These are phyloP conservation scores for Chymomyza fuscimana DNA, from an alignment of 2,888 invertebrate species.

Conservation along the genomic window DNA sequence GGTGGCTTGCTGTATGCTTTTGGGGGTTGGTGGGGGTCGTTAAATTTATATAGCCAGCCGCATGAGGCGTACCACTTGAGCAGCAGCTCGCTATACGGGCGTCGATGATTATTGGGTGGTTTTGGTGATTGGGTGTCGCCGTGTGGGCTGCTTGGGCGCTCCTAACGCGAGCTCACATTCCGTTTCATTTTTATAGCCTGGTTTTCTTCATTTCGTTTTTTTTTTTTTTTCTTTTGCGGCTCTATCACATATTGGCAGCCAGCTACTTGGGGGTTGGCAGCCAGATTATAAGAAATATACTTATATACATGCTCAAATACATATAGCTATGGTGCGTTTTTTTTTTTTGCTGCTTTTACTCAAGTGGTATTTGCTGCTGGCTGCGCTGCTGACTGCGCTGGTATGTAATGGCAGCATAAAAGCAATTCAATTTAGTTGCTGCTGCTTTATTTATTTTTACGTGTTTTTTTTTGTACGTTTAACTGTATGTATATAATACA, in stretches of 20 bases:
- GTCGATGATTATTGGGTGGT: constrained; percentile 60
- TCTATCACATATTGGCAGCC: constrained; percentile 7
- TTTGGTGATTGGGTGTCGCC: constrained; percentile 20
- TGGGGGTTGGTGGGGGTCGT: constrained; percentile 20
- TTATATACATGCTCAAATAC: neutral
- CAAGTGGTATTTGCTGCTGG: constrained; percentile 9
- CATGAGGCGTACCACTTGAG: neutral
- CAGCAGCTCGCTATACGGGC: constrained; percentile 20
- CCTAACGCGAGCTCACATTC: neutral
- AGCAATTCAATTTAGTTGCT: constrained; percentile 30
- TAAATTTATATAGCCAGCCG: constrained; percentile 4
- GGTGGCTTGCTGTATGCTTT: neutral
- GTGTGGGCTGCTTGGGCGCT: constrained; percentile 7
- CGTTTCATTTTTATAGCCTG: neutral
- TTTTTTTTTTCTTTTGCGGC: constrained; percentile 21
- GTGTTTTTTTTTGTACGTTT: constrained; percentile 15
- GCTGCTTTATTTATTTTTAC: constrained; percentile 23
- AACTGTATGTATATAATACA: constrained; percentile 27
- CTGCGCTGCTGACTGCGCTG: neutral
- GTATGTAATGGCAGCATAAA: constrained; percentile 8
- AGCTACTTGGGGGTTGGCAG: constrained; percentile 9
- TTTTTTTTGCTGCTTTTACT: neutral
- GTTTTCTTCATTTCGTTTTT: neutral
- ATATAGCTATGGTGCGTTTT: neutral
- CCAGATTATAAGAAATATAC: constrained; percentile 2